Evolutionary conservation across 2,888 invertebrate genomes (phyloP).

Genomic region (Cacoxenus indagator): DNA sequence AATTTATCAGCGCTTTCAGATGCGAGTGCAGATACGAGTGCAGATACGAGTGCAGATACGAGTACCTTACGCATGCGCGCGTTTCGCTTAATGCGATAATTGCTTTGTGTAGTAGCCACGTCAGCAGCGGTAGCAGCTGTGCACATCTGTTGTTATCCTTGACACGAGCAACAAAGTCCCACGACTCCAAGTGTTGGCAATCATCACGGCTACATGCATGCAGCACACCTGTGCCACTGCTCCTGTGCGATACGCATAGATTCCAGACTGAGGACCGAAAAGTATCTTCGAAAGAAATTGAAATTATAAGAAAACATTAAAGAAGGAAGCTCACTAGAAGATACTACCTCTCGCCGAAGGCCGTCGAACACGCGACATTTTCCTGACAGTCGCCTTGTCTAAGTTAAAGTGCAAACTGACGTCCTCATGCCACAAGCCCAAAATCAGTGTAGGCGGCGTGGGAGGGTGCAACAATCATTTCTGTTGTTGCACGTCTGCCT

Average conservation of each 20-base stretch:
- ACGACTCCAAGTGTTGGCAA: not conserved
- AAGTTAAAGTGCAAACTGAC: no score
- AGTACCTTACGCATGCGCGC: conserved; percentile 24
- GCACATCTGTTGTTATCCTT: conserved; percentile 8
- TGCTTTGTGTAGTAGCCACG: not conserved
- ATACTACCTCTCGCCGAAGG: no score
- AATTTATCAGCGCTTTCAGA: not conserved
- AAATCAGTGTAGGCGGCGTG: no score
- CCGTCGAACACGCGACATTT: no score
- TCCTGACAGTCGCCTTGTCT: no score
- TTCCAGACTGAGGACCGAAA: not conserved
- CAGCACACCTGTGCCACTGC: conserved; percentile 14
- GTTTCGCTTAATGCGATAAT: conserved; percentile 19
- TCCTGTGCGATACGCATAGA: conserved; percentile 15
- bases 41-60: not conserved
- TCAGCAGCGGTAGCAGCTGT: not conserved
- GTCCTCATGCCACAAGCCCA: no score
- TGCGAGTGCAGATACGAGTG: not conserved
- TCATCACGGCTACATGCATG: not conserved
- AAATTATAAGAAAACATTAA: no score
- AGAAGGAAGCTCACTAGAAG: no score
- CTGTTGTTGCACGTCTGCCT: no score
- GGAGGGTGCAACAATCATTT: no score
- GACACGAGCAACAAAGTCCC: not conserved
- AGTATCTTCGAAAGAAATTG: not conserved